A percentile compares a stretch with the other conserved stretches of the same genome.
Conservation (phyloP, 2,888 invertebrate species). For the Epistrophe eligans region DNA sequence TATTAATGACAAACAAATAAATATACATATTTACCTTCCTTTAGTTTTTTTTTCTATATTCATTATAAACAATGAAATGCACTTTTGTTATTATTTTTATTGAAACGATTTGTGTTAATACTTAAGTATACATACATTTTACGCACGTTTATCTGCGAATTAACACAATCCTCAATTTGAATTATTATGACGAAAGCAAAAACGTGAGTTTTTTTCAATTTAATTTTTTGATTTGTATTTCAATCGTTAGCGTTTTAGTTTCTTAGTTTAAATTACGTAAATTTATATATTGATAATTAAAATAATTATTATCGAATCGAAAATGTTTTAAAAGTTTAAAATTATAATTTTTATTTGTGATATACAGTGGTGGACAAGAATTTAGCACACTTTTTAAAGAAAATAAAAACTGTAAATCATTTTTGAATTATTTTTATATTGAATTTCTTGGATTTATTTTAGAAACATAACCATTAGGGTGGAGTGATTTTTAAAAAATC, state of each 20-base stretch:
- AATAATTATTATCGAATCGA: not conserved
- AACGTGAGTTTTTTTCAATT: slow-evolving; percentile 5
- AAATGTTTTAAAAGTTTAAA: no score
- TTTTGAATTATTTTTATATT: no score
- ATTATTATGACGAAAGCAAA: not conserved
- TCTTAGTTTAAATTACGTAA: not conserved
- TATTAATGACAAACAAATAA: not conserved
- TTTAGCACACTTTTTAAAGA: no score
- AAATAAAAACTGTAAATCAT: no score
- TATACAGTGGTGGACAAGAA: no score
- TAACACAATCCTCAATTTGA: not conserved
- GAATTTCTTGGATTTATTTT: no score
- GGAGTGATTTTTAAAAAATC: no score
- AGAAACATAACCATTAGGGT: no score
- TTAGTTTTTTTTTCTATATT: not conserved
- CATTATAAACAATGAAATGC: not conserved
- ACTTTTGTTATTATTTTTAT: not conserved
- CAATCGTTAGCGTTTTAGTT: slow-evolving; percentile 2
- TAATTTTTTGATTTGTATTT: not conserved
- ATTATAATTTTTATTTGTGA: no score
- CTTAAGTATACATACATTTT: not conserved
- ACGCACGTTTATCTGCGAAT: slow-evolving; percentile 7
- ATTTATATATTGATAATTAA: not conserved
- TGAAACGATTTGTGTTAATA: not conserved
- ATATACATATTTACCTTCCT: not conserved